Evolutionary conservation across 2,113 vertebrate genomes (phyloP).

Genomic region (Dascyllus trimaculatus): DNA sequence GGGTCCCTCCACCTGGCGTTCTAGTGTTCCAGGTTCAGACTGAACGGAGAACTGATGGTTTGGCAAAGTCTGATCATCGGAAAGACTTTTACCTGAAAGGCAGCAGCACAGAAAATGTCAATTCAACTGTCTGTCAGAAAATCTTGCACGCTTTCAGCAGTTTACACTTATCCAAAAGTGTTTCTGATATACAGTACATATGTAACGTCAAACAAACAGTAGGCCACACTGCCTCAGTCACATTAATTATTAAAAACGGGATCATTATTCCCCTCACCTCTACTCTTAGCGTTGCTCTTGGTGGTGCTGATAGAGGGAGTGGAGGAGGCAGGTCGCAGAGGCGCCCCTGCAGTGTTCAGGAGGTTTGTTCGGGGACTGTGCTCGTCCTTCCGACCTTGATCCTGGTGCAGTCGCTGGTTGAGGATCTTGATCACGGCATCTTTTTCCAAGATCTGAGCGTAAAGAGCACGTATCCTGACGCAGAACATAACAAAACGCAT

Average conservation of each 20-base stretch:
- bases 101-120: conserved; percentile 40
- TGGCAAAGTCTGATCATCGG: conserved; percentile 82
- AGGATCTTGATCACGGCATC: conserved; percentile 97
- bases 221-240: not conserved
- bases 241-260: conserved; percentile 16
- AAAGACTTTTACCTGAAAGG: conserved; percentile 81
- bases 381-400: conserved; percentile 85
- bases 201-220: conserved; percentile 3
- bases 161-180: not conserved
- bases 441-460: conserved; percentile 97
- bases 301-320: conserved; percentile 89
- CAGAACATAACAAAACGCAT: conserved; percentile 14
- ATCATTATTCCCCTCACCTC: conserved; percentile 72
- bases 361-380: conserved; percentile 50
- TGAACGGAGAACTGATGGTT: conserved; percentile 72
- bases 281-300: conserved; percentile 46
- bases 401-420: conserved; percentile 92
- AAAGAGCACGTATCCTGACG: conserved; percentile 92
- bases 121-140: too few species aligned
- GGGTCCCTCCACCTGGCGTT: conserved; percentile 56
- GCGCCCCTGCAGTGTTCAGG: conserved; percentile 59
- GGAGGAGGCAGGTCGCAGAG: conserved; percentile 89
- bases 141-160: too few species aligned
- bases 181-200: too few species aligned
- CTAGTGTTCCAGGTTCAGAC: conserved; percentile 79